These are phyloP conservation scores for Gymnopithys bicolor DNA, from an alignment of 2,797 vertebrate genomes.

Conservation along the genomic window DNA sequence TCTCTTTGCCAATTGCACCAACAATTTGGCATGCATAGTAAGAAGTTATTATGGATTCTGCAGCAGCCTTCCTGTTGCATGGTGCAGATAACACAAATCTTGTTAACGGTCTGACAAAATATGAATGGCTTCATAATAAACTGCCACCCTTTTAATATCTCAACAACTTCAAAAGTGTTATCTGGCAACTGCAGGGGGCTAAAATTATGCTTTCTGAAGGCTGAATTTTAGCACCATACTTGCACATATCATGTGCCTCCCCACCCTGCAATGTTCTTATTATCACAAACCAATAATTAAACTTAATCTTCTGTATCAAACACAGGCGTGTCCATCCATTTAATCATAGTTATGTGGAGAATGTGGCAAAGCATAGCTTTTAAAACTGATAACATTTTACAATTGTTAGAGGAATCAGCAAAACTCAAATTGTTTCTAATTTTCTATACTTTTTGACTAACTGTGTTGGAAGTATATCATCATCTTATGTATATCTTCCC, in stretches of 20 bases:
- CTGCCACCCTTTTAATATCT: slow-evolving; percentile 57
- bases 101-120: slow-evolving; percentile 64
- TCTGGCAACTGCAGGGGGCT: slow-evolving; percentile 57
- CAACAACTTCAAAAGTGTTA: slow-evolving; percentile 61
- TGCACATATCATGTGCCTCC: rapidly evolving
- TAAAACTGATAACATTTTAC: background rate
- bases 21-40: slow-evolving; percentile 32
- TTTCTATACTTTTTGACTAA: background rate
- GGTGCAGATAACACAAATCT: slow-evolving; percentile 64
- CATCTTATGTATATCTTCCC: background rate
- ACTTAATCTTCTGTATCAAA: slow-evolving; percentile 24
- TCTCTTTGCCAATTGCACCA: background rate
- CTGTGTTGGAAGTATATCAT: background rate
- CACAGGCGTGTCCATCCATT: background rate
- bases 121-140: slow-evolving; percentile 70
- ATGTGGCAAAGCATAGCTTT: background rate
- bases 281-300: slow-evolving; percentile 20
- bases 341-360: background rate
- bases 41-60: slow-evolving; percentile 53
- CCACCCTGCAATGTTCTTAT: background rate
- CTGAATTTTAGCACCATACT: slow-evolving; percentile 12
- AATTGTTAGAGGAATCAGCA: background rate
- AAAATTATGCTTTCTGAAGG: slow-evolving; percentile 21
- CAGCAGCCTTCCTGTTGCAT: slow-evolving; percentile 39
- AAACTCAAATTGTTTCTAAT: background rate